Base-by-base conservation (phyloP, 2,888 invertebrate genomes). In the Teinopalpus imperialis region DNA sequence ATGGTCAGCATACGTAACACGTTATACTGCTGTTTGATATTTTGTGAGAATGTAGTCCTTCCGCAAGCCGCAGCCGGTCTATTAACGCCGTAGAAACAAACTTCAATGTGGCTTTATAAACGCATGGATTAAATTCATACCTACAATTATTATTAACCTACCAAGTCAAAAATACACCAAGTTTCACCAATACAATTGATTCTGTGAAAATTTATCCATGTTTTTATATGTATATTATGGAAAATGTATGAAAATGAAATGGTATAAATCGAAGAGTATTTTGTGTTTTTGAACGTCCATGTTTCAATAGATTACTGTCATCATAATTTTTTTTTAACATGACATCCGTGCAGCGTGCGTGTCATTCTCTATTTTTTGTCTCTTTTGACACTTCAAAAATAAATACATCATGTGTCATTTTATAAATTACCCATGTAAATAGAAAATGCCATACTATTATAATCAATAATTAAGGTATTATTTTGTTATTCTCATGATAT, bases 231-330 rank as follows among this genome's bases (percentile, higher is more conserved):
- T 20, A 36, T n/a, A 30, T 31, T 43, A 24, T 44, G 9, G 30
- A 40, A 49, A 34, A 37, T 36, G 41, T 24, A 41, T 37, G n/a
- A 42, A 47, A 46, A 36, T n/a, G n/a, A n/a, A n/a, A n/a, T n/a
- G n/a, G 48, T 51, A 29, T 18, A 9, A 10, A 18, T 30, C 14
- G 13, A 32, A 32, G 8, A 8, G 6, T 3, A 8, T 10, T 5
- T 4, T 4, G 2, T 14, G n/a, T 14, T 3, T 21, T 34, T 21
- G 5, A 13, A 21, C 12, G 21, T 3, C 21, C 12, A 12, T 6
- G 10, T 21, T 10, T 18, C 10, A 21, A 10, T 20, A 4, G 4
- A 3, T 21, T 9, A 21, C 1, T 3, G 1, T 13, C 7, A 2
- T 12, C n/a, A n/a, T 14, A 2, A 23, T 2, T 23, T 16, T 8